Evolutionary conservation across 2,113 vertebrate genomes (phyloP), one percentile per base, ranked within the genome.

Genomic region (Tragulus kanchil): DNA sequence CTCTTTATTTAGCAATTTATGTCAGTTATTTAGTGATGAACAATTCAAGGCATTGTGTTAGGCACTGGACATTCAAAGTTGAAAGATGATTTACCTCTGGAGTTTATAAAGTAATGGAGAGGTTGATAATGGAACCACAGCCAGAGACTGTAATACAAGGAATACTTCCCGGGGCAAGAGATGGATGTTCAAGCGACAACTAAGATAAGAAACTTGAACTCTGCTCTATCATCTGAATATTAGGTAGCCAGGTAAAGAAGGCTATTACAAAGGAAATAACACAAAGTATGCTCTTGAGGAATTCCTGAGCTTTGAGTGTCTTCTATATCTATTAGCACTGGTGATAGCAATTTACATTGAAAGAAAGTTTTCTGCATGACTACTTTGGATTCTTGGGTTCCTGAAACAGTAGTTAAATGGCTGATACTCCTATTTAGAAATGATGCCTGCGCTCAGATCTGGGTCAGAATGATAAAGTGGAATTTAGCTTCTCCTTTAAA

Each of bases 351-450:
- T 93, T 86, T 85, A 71, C n/a, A 58, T 50, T 92, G 45, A 10
- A 94, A 75, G 52, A 95, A 94, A 85, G 21, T 64, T 92, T 88
- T 88, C 8, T 54, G 31, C 25, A 50, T 71, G 54, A 77, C 28
- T 82, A 81, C 92, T 10, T 94, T 71, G 19, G 52, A 21, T 71
- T 84, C 26, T 56, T 90, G 59, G 31, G 6, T 93, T 42, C 28
- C 48, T 82, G 48, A 85, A n/a, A 85, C 12, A 45, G 52, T 58
- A 97, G 85, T 85, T 94, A 89, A 84, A 95, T 14, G n/a, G 52
- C 67, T 65, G 5, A 42, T 83, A 69, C 14, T 90, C 42, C 59
- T 90, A 84, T 85, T 91, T 97, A 89, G 58, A 97, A 95, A 92
- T 79, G 11, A 89, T 93, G 1, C 7, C 61, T 89, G 36, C 52